Percentiles rank a stretch among this genome's conserved stretches.
phyloP scores from a whole-genome alignment of 2,113 vertebrate genomes.

The Garra rufa region DNA sequence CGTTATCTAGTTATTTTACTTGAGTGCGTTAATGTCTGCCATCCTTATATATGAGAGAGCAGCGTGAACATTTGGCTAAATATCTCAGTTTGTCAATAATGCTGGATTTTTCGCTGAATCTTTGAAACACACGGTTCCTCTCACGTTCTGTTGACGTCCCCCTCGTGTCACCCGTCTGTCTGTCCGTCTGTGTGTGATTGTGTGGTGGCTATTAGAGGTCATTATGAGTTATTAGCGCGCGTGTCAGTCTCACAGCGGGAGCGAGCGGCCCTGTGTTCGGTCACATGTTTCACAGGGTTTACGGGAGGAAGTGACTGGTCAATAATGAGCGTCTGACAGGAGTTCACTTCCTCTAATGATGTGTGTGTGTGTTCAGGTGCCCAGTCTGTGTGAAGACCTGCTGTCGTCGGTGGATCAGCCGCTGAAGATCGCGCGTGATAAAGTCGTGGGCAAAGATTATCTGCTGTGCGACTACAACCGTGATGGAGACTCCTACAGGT shows the following conservation, averaged over 20 bases:
- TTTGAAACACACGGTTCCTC: too few relatives aligned
- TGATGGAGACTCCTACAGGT: conserved; percentile 98
- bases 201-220: conserved; percentile 68
- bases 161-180: too few relatives aligned
- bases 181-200: background rate
- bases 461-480: conserved; percentile 98
- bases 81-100: background rate
- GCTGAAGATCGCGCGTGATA: conserved; percentile 96
- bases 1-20: too few relatives aligned
- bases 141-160: too few relatives aligned
- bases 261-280: conserved; percentile 8
- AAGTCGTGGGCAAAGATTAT: conserved; percentile 97
- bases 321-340: conserved; percentile 1
- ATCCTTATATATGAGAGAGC: too few relatives aligned
- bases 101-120: too few relatives aligned
- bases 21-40: too few relatives aligned
- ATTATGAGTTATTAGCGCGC: conserved; percentile 65
- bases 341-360: background rate
- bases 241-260: conserved; percentile 70
- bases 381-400: conserved; percentile 96
- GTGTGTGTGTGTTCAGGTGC: conserved; percentile 80
- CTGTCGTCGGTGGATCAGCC: conserved; percentile 99
- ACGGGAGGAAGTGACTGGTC: background rate
- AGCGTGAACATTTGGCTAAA: background rate
- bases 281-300: conserved; percentile 20